Evolutionary conservation across 2,888 invertebrate species (phyloP).

Genomic region (Allolobophora icterica): DNA sequence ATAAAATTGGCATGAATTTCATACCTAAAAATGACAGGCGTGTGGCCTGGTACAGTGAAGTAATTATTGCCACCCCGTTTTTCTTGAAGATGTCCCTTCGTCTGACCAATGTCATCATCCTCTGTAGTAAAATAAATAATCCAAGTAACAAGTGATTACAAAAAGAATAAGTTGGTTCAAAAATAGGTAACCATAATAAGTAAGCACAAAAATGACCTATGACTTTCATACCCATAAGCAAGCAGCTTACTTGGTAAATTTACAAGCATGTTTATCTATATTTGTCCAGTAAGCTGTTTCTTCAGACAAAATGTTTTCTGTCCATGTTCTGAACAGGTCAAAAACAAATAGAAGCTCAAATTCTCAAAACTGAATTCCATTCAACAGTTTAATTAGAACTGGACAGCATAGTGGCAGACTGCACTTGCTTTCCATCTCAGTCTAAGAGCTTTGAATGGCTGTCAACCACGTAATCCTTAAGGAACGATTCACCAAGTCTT

Average conservation of each 20-base stretch:
- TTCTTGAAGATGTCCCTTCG: constrained; percentile 42
- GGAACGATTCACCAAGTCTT: background rate
- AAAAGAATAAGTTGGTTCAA: background rate
- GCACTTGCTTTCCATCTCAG: background rate
- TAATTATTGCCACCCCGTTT: constrained; percentile 69
- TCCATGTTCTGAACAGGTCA: background rate
- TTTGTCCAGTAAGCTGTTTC: background rate
- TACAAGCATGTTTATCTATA: background rate
- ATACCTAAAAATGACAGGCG: constrained; percentile 87
- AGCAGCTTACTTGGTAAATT: background rate
- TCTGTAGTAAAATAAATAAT: constrained; percentile 32
- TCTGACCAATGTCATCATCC: constrained; percentile 49
- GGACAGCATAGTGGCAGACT: background rate
- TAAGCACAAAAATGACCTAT: background rate
- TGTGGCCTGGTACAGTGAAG: constrained; percentile 91
- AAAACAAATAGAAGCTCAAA: background rate
- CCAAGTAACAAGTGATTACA: background rate
- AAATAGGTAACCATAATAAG: no score
- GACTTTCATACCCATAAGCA: background rate
- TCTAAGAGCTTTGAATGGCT: background rate
- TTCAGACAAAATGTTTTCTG: background rate
- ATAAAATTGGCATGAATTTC: no score
- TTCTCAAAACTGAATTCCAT: background rate
- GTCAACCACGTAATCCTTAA: background rate
- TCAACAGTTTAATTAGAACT: background rate